Conservation (phyloP, 2,113 vertebrate genomes). For the Oryzias melastigma region DNA sequence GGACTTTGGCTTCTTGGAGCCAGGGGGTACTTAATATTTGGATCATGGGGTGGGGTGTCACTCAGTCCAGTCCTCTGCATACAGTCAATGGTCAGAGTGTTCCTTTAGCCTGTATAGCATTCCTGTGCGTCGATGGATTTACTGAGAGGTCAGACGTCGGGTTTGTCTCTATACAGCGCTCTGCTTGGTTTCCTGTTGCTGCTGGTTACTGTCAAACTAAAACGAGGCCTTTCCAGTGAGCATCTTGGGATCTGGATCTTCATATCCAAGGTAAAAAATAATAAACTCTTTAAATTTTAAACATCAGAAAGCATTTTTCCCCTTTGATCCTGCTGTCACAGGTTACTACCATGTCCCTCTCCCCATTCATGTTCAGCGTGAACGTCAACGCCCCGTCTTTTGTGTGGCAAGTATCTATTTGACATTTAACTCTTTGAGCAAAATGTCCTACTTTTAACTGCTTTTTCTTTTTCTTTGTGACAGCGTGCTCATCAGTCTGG, state of each 20-base stretch:
- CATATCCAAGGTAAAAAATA: conserved; percentile 84
- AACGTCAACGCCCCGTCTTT: conserved; percentile 71
- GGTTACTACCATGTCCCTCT: conserved; percentile 83
- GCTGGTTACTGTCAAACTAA: conserved; percentile 84
- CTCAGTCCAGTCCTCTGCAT: no score
- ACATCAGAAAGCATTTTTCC: not conserved
- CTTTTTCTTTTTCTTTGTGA: not conserved
- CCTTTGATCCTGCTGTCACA: conserved; percentile 38
- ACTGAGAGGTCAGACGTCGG: no score
- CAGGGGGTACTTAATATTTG: no score
- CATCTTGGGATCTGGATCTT: conserved; percentile 86
- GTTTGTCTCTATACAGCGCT: conserved; percentile 75
- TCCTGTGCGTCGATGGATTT: no score
- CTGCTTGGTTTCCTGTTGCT: conserved; percentile 88
- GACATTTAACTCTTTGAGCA: not conserved
- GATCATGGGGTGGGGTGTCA: no score
- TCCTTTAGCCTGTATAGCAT: not conserved
- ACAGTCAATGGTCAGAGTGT: no score
- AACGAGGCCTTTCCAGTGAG: conserved; percentile 76
- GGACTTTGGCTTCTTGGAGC: no score
- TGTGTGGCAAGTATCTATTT: conserved; percentile 81
- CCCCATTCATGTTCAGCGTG: conserved; percentile 81
- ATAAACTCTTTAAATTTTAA: not conserved
- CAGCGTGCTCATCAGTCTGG: conserved; percentile 83
- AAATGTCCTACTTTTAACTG: not conserved